Percentiles rank a stretch among this genome's conserved stretches.
Conservation (phyloP, 2,888 invertebrate species). For the Agonopterix alstromeriana region DNA sequence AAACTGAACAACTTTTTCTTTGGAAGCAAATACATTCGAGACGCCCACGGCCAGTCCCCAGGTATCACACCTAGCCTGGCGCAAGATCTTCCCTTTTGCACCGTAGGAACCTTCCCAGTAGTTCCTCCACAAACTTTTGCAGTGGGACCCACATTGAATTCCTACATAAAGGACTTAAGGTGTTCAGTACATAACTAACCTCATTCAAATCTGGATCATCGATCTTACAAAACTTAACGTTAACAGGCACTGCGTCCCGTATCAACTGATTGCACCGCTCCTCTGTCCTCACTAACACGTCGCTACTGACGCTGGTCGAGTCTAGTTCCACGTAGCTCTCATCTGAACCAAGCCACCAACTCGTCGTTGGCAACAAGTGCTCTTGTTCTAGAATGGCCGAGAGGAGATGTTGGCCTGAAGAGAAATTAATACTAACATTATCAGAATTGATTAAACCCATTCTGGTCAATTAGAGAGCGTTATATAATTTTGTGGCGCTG, state of each 20-base stretch:
- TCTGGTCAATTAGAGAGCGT: no score
- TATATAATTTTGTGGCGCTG: no score
- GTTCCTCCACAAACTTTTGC: no score
- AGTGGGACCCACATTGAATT: no score
- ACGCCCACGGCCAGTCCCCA: no score
- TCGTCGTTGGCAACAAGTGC: slow-evolving; percentile 82
- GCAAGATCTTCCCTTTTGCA: no score
- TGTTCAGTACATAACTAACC: slow-evolving; percentile 27
- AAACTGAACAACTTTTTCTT: no score
- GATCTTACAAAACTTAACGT: slow-evolving; percentile 78
- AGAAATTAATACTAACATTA: background rate
- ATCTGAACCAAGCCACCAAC: slow-evolving; percentile 89
- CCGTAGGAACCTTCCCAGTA: no score
- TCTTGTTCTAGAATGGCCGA: slow-evolving; percentile 85
- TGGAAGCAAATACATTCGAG: no score
- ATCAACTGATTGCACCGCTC: slow-evolving; percentile 82
- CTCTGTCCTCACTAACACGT: slow-evolving; percentile 76
- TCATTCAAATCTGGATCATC: slow-evolving; percentile 77
- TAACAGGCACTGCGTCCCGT: slow-evolving; percentile 77
- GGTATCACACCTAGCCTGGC: no score
- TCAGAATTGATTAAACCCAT: background rate
- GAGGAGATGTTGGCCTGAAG: slow-evolving; percentile 86
- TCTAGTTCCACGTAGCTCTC: slow-evolving; percentile 84
- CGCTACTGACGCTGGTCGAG: slow-evolving; percentile 66
- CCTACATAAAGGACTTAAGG: no score